A percentile compares a stretch with the other conserved stretches of the same genome.
Conservation (phyloP, 1,140 invertebrate genomes). For the Bradysia coprophila region DNA sequence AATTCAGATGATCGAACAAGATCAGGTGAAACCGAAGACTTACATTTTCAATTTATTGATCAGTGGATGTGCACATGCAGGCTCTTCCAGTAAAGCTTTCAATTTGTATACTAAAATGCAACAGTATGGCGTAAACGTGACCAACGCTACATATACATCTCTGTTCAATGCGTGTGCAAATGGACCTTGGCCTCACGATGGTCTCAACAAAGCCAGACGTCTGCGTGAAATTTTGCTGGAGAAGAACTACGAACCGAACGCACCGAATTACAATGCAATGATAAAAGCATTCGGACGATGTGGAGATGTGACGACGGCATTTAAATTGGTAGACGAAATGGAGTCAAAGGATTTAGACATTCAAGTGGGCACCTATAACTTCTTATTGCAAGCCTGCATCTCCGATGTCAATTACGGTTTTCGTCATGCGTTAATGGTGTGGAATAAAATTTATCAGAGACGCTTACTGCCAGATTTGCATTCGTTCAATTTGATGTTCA, state of each 20-base stretch:
- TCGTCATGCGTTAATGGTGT: slow-evolving; percentile 58
- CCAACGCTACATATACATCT: slow-evolving; percentile 54
- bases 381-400: slow-evolving; percentile 66
- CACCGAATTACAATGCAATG: slow-evolving; percentile 68
- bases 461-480: slow-evolving; percentile 45
- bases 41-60: slow-evolving; percentile 70
- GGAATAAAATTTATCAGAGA: slow-evolving; percentile 54
- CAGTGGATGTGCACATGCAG: slow-evolving; percentile 53
- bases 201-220: slow-evolving; percentile 38
- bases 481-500: slow-evolving; percentile 65
- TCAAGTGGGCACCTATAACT: slow-evolving; percentile 50
- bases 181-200: slow-evolving; percentile 40
- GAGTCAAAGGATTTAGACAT: slow-evolving; percentile 36
- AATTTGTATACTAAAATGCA: slow-evolving; percentile 67
- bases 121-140: slow-evolving; percentile 41
- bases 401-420: slow-evolving; percentile 60
- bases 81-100: slow-evolving; percentile 72
- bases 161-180: slow-evolving; percentile 79
- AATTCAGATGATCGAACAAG: slow-evolving; percentile 48
- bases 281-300: slow-evolving; percentile 79
- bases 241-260: slow-evolving; percentile 46
- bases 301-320: slow-evolving; percentile 54
- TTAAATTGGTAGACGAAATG: slow-evolving; percentile 73
- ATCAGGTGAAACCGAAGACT: slow-evolving; percentile 52
- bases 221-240: slow-evolving; percentile 46